Evolutionary conservation across 1,140 invertebrate species (phyloP), one percentile per base, ranked within the genome.

Genomic region (Sycophaga agraensis): DNA sequence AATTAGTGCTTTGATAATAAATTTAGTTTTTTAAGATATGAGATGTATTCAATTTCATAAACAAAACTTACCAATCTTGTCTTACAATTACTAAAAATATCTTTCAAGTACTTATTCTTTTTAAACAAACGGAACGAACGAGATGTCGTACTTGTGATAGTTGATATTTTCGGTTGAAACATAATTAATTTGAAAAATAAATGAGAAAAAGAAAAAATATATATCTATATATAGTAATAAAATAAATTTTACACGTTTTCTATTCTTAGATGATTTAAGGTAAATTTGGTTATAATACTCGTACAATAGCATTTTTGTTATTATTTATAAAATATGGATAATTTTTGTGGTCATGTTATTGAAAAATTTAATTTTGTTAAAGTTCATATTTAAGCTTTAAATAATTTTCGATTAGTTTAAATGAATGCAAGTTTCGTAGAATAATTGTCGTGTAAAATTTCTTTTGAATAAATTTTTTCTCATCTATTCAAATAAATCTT

Each of bases 41-140:
- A 57, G 21, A 24, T 26, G 46, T 43, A 55, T 55, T 55, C 43
- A 56, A 56, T 45, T 56, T 56, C 34, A 26, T 45, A 56, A 56
- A 34, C 4, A 45, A 45, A 45, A 35, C 7, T 54, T 42, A 40
- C n/a, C n/a, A n/a, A n/a, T n/a, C n/a, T n/a, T n/a, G n/a, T n/a
- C n/a, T n/a, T n/a, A n/a, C n/a, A n/a, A n/a, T 34, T 43, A 26
- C 37, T 40, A 37, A 21, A 50, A 50, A 14, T 22, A n/a, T 35
- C 17, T 37, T 37, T 34, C 19, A 26, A 39, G 22, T 53, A 53
- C 26, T 34, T n/a, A n/a, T n/a, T 22, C 12, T 40, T 55, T 55
- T 56, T 55, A 8, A 43, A 56, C n/a, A 22, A 42, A 42, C 0
- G 26, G 48, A 39, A 24, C 17, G 37, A 46, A 37, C 0, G 17